Base-by-base conservation (phyloP, 2,888 invertebrate genomes). In the Bruchidius siliquastri region DNA sequence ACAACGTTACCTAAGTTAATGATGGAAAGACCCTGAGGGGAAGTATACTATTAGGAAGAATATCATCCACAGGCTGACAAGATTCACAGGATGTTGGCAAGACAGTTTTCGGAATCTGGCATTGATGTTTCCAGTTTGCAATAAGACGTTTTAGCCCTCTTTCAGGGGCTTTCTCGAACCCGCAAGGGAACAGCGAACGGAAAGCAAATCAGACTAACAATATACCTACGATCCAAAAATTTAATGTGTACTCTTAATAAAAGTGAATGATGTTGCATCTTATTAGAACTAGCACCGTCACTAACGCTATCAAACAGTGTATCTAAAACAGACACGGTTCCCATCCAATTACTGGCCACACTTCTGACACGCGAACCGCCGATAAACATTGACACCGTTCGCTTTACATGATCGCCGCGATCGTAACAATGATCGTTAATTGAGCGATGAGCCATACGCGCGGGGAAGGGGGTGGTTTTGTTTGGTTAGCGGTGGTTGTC, bases 401-500 rank as follows among this genome's bases (percentile, higher is more conserved):
- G 81, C 79, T 81, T 81, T 80, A 80, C 77, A 49, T 49, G 49
- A 49, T 49, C 6, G 49, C 49, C 3, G 49, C 18, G 49, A 49
- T 49, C 49, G 76, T 74, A 80, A 83, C 81, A 82, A 82, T 82
- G 78, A 80, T 77, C 80, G 80, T 82, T 82, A 82, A 83, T 82
- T 82, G 81, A 49, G 49, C 49, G 49, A 49, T 49, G 49, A 49
- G 49, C 49, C 10, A 8, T 8, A 13, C 13, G 49, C 6, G 18
- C 74, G 78, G 78, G 80, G 78, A 77, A 74, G 74, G 75, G 75
- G 77, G 77, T 75, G 73, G 78, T 81, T 81, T 81, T 82, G 83
- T 83, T 83, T 83, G 81, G 77, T 82, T 82, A 82, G 82, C 81
- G 82, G 82, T 83, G 82, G 81, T 82, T 82, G 82, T 81, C 83